These are phyloP conservation scores for Poeciliopsis gracilis DNA, from an alignment of 2,797 vertebrate species.

Conservation along the genomic window DNA sequence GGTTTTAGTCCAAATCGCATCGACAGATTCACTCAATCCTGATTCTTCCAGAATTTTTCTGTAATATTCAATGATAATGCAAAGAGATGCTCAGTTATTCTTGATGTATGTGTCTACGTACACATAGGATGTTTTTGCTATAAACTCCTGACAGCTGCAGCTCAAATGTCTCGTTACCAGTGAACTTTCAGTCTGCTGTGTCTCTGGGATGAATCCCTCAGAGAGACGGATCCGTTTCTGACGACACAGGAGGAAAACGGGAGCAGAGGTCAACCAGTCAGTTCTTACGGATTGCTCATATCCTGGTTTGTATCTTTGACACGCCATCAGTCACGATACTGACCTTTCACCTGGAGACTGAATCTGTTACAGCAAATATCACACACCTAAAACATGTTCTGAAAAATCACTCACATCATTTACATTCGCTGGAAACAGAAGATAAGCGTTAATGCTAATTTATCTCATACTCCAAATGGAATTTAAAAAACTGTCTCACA, in stretches of 20 bases:
- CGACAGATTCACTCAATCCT: not conserved
- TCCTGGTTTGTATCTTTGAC: slow-evolving; percentile 41
- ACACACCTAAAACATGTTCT: not conserved
- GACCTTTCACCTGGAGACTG: slow-evolving; percentile 15
- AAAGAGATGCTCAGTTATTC: too few relatives aligned
- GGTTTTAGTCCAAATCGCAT: not conserved
- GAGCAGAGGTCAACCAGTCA: slow-evolving; percentile 39
- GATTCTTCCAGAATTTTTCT: not conserved
- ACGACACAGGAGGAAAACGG: slow-evolving; percentile 20
- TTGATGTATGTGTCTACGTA: too few relatives aligned
- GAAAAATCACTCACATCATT: not conserved
- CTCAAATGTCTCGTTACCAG: not conserved
- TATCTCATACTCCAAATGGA: slow-evolving; percentile 16
- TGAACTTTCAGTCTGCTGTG: not conserved
- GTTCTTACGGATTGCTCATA: slow-evolving; percentile 45
- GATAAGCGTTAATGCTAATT: not conserved
- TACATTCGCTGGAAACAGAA: not conserved
- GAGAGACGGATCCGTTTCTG: slow-evolving; percentile 53
- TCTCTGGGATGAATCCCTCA: slow-evolving; percentile 22
- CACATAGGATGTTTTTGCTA: not conserved
- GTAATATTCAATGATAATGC: not conserved
- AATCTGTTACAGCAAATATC: not conserved
- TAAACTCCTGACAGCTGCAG: not conserved
- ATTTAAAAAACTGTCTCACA: slow-evolving; percentile 34
- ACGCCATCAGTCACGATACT: slow-evolving; percentile 45